Base-by-base conservation (phyloP, 2,113 vertebrate species). In the Agapornis roseicollis region DNA sequence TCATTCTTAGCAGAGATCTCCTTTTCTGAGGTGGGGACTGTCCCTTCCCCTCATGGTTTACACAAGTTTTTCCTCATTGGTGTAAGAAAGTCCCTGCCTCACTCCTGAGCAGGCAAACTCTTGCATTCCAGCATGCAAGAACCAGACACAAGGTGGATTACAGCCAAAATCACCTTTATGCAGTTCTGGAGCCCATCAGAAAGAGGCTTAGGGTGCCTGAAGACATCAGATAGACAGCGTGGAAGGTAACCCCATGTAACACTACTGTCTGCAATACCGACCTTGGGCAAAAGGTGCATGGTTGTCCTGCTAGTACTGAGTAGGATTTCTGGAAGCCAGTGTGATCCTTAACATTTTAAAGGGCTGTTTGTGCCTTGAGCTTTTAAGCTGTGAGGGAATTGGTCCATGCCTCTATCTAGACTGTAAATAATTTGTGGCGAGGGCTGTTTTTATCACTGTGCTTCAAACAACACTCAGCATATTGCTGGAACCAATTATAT, bases 391-490 rank as follows among this genome's bases (percentile, higher is more conserved):
- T 27, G 63, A 94, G 44, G 52, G 72, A 85, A 60, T 44, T 73
- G 72, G 27, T 80, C 80, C 52, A 27, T 85, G 33, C 27, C 15
- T 63, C 65, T 88, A 63, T 72, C 35, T 88, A 92, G 80, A 94
- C 80, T 93, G 85, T 80, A 90, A 93, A 93, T 95, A 94, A 91
- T 96, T 93, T 92, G 90, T 13, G 5, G 13, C 1, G 1, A 95
- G 93, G 46, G 80, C 85, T 92, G 80, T 90, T 93, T 95, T 94
- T 96, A 82, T 95, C 92, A 52, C 82, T 28, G 13, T 53, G 66
- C 72, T 96, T 96, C 92, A 96, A 93, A 93, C 92, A 96, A 94
- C 96, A 94, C 94, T 93, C 94, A 93, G 85, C 73, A 53, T 94
- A 89, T 86, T 79, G 69, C 77, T 92, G 83, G 83, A 94, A 94